Conservation (phyloP, 2,888 invertebrate species). For the Dolomedes plantarius region DNA sequence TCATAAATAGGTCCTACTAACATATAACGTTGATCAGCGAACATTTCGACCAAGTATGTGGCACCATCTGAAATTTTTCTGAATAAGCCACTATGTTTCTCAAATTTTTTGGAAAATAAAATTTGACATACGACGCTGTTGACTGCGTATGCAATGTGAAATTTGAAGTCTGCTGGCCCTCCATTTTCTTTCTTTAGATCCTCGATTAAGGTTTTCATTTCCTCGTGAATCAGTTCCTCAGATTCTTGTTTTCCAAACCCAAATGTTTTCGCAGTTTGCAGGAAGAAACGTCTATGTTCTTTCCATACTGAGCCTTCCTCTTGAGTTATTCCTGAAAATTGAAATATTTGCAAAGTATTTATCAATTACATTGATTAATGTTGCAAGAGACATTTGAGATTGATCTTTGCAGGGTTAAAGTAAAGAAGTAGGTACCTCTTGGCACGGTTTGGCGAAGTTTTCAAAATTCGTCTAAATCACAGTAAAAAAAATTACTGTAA, state of each 20-base stretch:
- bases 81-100: slow-evolving; percentile 5
- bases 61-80: neutral
- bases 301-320: slow-evolving; percentile 83
- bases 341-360: too few relatives aligned
- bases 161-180: slow-evolving; percentile 75
- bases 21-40: neutral
- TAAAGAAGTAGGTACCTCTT: too few relatives aligned
- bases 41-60: neutral
- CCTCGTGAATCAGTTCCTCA: slow-evolving; percentile 43
- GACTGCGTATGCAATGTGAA: slow-evolving; percentile 79
- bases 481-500: too few relatives aligned
- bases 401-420: too few relatives aligned
- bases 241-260: slow-evolving; percentile 70
- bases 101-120: slow-evolving; percentile 34
- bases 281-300: slow-evolving; percentile 82
- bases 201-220: slow-evolving; percentile 17
- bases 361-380: too few relatives aligned
- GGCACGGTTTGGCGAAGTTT: too few relatives aligned
- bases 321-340: slow-evolving; percentile 83
- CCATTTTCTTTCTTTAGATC: slow-evolving; percentile 43
- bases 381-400: too few relatives aligned
- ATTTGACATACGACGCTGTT: slow-evolving; percentile 39
- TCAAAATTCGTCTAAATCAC: too few relatives aligned
- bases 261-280: slow-evolving; percentile 82
- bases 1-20: neutral